Evolutionary conservation across 2,888 invertebrate genomes (phyloP).

Genomic region (Bellardia bayeri): DNA sequence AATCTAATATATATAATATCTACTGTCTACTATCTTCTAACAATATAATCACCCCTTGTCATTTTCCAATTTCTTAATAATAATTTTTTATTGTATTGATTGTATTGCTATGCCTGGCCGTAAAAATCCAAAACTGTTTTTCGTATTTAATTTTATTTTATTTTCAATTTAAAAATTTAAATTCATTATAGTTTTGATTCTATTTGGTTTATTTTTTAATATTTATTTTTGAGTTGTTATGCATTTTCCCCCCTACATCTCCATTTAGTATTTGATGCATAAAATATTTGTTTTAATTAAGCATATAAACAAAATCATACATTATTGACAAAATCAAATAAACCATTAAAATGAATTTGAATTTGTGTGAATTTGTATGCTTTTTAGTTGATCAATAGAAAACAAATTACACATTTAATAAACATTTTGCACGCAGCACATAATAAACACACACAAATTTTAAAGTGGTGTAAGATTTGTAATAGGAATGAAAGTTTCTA

Average conservation of each 20-base stretch:
- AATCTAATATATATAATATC: background rate
- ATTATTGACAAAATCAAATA: background rate
- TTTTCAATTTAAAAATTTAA: background rate
- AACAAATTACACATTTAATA: background rate
- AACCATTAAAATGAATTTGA: background rate
- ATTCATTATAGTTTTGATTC: background rate
- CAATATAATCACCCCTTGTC: background rate
- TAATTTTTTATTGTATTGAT: conserved; percentile 71
- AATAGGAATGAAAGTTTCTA: no score
- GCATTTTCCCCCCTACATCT: background rate
- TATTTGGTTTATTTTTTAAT: background rate
- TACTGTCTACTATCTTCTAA: background rate
- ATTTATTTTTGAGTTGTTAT: background rate
- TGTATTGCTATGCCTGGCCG: conserved; percentile 85
- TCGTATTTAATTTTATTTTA: conserved; percentile 40
- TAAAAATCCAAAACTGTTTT: conserved; percentile 75
- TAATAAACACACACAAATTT: background rate
- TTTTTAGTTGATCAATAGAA: background rate
- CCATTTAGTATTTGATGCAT: conserved; percentile 6
- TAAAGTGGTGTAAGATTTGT: no score
- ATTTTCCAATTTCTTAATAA: background rate
- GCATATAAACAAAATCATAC: background rate
- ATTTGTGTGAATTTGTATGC: background rate
- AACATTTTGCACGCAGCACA: background rate
- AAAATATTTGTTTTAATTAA: background rate